Evolutionary conservation across 2,797 vertebrate genomes (phyloP), one percentile per base, ranked within the genome.

Genomic region (Syngnathus acus): DNA sequence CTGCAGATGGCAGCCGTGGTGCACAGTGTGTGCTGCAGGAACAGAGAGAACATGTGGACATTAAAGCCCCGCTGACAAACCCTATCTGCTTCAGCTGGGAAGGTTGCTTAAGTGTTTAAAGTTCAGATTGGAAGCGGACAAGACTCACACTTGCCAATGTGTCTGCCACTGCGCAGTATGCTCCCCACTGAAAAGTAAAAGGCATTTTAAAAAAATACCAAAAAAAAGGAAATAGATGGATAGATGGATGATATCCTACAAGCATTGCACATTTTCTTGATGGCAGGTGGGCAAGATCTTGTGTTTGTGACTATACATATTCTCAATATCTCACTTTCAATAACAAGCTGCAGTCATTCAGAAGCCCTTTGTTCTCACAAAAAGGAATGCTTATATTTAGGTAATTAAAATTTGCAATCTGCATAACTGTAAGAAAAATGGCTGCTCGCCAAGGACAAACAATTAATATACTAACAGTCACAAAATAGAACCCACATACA

Each of bases 11-110:
- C 85, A 76, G 83, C 54, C 78, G 76, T 70, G 37, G 78, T 69
- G 71, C 72, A 73, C 78, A 73, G 78, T 70, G 19, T n/a, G 73
- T 77, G 78, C 77, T 77, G 77, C 74, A 68, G 82, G 72, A 85
- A 78, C 54, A 73, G 62, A 64, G 77, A 69, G 76, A 84, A 83
- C 87, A 89, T 88, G 87, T 87, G 84, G 84, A 86, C 83, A 87
- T 84, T 85, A 88, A 87, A 85, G 82, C 77, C 79, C 68, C 68
- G 80, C 85, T 86, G 88, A 89, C 86, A 86, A 84, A 86, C 79
- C 83, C 80, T 80, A 80, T 84, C 81, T 71, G 72, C 82, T 82
- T 86, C 83, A 88, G 85, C 82, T 81, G 79, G 81, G 84, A 81
- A 71, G 83, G 73, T 80, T 68, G 84, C 79, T 62, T 84, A 81